Evolutionary conservation across 2,113 vertebrate species (phyloP), one percentile per base, ranked within the genome.

Genomic region (Cynocephalus volans): DNA sequence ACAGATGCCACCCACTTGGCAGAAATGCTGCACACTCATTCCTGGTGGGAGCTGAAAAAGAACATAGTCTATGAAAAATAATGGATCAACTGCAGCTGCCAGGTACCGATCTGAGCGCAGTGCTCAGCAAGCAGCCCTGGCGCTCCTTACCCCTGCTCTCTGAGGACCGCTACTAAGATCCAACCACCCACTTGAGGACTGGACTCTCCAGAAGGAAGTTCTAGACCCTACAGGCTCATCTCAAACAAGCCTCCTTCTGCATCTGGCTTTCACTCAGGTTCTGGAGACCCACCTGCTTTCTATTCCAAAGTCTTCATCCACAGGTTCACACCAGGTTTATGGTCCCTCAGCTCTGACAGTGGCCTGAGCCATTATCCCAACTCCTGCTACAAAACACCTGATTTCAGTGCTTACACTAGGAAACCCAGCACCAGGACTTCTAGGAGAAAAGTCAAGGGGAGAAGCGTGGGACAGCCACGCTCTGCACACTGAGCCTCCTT

Each of bases 31-130:
- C 4, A 4, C 13, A 12, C 36, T 18, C 36, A 0, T 24, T 56
- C 0, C 1, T 0, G 8, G 58, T 0, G 11, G 21, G 6, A 3
- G 56, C 9, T 1, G 1, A 10, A 3, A 13, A 28, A 19, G 56
- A 82, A n/a, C 10, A 13, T 4, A 1, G 13, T 18, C 26, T 2
- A 9, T 1, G 13, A 33, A 11, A 13, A 24, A 5, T 31, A 6
- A 6, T 3, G 1, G 58, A 70, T 19, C 24, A 9, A 7, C 24
- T 0, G 15, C 60, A 26, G 18, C 6, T 8, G 23, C 18, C 54
- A 14, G 65, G 24, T 3, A 28, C 19, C 8, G 7, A 31, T 10
- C 24, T 11, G 50, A 8, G 24, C 0, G 8, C 64, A 8, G 12
- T 2, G n/a, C 41, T 18, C 15, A 10, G 14, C 4, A n/a, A 2